These are phyloP conservation scores for Celastrina argiolus DNA, from an alignment of 2,888 invertebrate genomes.

Conservation along the genomic window DNA sequence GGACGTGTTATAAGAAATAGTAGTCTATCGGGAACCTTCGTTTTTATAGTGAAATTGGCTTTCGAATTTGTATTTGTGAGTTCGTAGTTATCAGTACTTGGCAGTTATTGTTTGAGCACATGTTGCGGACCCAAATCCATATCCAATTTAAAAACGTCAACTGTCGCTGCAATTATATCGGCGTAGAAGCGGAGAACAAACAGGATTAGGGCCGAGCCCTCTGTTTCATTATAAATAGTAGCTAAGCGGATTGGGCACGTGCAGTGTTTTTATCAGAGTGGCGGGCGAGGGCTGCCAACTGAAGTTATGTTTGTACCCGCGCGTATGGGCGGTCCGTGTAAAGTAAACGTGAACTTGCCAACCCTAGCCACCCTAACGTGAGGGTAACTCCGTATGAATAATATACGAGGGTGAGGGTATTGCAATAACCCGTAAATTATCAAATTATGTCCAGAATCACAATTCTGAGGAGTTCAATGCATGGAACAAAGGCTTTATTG, in stretches of 20 bases:
- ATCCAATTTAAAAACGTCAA: slow-evolving; percentile 22
- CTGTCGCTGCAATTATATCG: slow-evolving; percentile 27
- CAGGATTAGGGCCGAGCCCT: slow-evolving; percentile 47
- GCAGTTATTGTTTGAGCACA: background rate
- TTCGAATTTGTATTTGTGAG: no score
- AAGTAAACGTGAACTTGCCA: background rate
- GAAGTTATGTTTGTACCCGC: background rate
- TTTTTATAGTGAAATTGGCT: no score
- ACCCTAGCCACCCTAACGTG: slow-evolving; percentile 47
- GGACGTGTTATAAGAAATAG: no score
- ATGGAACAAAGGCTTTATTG: slow-evolving; percentile 9
- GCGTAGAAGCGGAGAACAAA: slow-evolving; percentile 43
- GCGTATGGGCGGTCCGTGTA: background rate
- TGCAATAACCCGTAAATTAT: slow-evolving; percentile 70
- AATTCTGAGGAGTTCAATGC: slow-evolving; percentile 24
- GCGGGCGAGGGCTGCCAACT: slow-evolving; percentile 32
- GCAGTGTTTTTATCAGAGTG: slow-evolving; percentile 67
- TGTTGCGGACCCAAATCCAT: slow-evolving; percentile 6
- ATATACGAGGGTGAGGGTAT: slow-evolving; percentile 56
- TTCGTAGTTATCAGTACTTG: no score
- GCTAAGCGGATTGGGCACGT: slow-evolving; percentile 69
- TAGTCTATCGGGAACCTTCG: no score
- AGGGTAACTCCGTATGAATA: slow-evolving; percentile 69
- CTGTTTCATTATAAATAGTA: slow-evolving; percentile 63
- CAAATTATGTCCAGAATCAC: slow-evolving; percentile 58